These are phyloP conservation scores for Artemia franciscana DNA, from an alignment of 1,140 invertebrate species.

Conservation along the genomic window DNA sequence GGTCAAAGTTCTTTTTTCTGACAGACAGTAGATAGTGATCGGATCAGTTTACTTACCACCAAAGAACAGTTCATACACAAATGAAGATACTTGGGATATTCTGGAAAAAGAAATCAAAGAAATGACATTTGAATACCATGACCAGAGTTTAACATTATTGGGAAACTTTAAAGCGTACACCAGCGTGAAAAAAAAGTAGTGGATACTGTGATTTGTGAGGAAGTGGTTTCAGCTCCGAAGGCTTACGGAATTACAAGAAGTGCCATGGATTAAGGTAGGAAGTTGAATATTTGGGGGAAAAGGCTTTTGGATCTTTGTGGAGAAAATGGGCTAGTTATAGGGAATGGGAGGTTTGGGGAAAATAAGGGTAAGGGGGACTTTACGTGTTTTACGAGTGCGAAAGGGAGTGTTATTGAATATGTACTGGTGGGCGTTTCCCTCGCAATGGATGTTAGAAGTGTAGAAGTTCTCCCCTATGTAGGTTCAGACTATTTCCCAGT, in stretches of 20 bases:
- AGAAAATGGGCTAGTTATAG: not conserved
- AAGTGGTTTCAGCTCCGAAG: not conserved
- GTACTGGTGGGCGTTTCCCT: not conserved
- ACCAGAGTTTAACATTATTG: not conserved
- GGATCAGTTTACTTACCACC: not conserved
- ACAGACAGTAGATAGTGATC: not conserved
- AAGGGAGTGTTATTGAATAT: not conserved
- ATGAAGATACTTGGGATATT: not conserved
- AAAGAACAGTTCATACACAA: not conserved
- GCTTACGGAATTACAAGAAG: not conserved
- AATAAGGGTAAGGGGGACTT: not conserved
- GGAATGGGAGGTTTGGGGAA: not conserved
- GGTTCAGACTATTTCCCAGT: not conserved
- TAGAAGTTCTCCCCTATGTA: not conserved
- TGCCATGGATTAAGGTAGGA: not conserved
- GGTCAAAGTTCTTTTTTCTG: not conserved
- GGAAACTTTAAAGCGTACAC: not conserved
- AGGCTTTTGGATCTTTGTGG: not conserved
- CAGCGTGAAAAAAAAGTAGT: not conserved
- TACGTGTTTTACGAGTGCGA: not conserved
- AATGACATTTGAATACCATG: not conserved
- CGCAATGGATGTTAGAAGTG: not conserved
- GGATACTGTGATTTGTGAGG: not conserved
- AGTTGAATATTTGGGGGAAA: not conserved
- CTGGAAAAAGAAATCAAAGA: not conserved